Evolutionary conservation across 2,888 invertebrate genomes (phyloP), one percentile per base, ranked within the genome.

Genomic region (Mayetiola destructor): DNA sequence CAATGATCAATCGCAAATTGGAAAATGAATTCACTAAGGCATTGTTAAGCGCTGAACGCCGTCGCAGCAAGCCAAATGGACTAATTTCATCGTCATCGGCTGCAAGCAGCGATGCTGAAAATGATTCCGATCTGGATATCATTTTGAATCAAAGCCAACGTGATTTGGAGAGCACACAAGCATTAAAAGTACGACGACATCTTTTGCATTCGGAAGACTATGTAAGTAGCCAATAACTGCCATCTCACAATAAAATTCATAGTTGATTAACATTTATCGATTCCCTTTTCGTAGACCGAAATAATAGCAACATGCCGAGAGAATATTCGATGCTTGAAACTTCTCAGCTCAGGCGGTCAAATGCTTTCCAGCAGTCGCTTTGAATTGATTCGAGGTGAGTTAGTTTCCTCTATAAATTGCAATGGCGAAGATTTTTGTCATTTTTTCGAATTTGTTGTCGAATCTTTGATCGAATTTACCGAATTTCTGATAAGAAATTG

Each of bases 281-380:
- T 37, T 55, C 16, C n/a, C 27, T 14, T 32, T 37, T 56, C 73
- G 62, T 72, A 93, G 92, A 82, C 82, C 70, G 91, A 91, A 76
- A 78, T 93, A 66, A 78, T 87, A 68, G 81, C 83, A 60, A 85
- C 87, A 59, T 91, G 92, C 75, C 83, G 85, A 64, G 88, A 91
- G 67, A 90, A 92, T 73, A 82, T 90, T 66, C 82, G 81, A 67
- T 83, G 88, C 66, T 77, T 92, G 73, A 82, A 82, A 67, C 68
- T 85, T 63, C 79, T 78, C 61, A 73, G 76, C 48, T 72, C 74
- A 58, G 69, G 71, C 53, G 66, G 70, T 64, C 75, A 76, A 59
- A 69, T 77, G 59, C 68, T 80, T 61, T 76, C 80, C 59, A 66
- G 76, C 48, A 71, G 75, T 52, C 73, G 79, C 65, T 76, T 76